phyloP scores from a whole-genome alignment of 1,140 invertebrate species.

The Pseudomyrmex pallidus region DNA sequence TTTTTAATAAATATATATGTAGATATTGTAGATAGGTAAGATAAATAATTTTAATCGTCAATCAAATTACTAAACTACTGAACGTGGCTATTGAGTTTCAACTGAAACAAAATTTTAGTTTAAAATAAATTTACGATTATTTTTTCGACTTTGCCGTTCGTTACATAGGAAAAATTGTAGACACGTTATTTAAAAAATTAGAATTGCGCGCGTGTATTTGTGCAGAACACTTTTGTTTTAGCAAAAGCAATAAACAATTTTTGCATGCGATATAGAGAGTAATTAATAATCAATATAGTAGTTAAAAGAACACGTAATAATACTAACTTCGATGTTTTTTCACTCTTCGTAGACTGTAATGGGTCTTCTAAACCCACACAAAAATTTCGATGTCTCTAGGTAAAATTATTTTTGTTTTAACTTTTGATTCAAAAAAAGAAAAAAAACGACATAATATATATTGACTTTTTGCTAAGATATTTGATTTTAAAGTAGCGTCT shows the following conservation, averaged over 20 bases:
- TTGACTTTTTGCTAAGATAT: too few relatives aligned
- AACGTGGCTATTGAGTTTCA: conserved; percentile 51
- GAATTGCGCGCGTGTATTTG: background rate
- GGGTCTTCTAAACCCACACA: too few relatives aligned
- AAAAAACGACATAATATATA: too few relatives aligned
- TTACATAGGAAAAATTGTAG: conserved; percentile 37
- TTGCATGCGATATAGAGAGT: conserved; percentile 67
- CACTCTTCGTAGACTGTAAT: conserved; percentile 36
- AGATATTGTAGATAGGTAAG: background rate
- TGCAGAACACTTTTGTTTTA: conserved; percentile 41
- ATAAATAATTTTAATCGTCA: background rate
- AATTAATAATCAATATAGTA: conserved; percentile 64
- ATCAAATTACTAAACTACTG: background rate
- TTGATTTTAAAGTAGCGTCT: too few relatives aligned
- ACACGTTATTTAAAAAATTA: conserved; percentile 17
- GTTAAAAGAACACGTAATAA: conserved; percentile 32
- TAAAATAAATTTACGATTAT: conserved; percentile 26
- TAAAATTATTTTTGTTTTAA: too few relatives aligned
- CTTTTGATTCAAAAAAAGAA: too few relatives aligned
- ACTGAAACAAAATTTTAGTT: background rate
- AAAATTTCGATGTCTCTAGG: too few relatives aligned
- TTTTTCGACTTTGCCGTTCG: conserved; percentile 32
- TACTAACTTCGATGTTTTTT: conserved; percentile 62
- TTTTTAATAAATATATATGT: background rate
- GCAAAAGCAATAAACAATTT: conserved; percentile 47